Percentiles rank a stretch among this genome's conserved stretches.
Evolutionary conservation across 2,888 invertebrate genomes (phyloP).

Genomic region (Masnerella sp.): DNA sequence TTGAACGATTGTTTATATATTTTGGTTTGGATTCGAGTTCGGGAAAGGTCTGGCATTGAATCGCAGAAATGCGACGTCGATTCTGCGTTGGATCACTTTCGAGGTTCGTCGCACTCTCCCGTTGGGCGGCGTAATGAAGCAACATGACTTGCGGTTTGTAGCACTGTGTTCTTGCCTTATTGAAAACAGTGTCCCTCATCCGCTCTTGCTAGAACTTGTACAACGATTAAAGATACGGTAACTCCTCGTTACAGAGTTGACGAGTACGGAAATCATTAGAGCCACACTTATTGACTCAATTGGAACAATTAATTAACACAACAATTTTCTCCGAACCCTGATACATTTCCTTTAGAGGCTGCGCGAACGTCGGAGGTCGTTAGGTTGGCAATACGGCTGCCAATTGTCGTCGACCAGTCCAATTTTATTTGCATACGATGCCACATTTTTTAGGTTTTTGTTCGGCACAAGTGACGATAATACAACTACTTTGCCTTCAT

Average conservation of each 20-base stretch:
- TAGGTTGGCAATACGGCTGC: conserved; percentile 3
- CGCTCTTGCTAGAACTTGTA: conserved; percentile 53
- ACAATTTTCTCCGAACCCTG: conserved; percentile 6
- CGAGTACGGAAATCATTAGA: conserved; percentile 22
- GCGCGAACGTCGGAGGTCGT: conserved; percentile 13
- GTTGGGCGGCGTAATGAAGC: conserved; percentile 75
- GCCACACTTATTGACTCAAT: conserved; percentile 19
- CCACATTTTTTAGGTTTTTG: conserved; percentile 21
- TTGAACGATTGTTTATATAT: too few species aligned
- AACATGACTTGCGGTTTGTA: conserved; percentile 76
- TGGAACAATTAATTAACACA: conserved; percentile 42
- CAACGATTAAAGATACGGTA: conserved; percentile 31
- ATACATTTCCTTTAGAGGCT: neutral
- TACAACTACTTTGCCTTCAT: conserved; percentile 1
- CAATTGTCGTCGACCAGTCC: neutral
- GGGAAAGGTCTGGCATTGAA: too few species aligned
- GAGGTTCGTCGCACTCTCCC: conserved; percentile 69
- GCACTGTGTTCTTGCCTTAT: conserved; percentile 75
- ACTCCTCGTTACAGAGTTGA: conserved; percentile 22
- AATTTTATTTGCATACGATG: neutral
- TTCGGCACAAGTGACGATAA: conserved; percentile 18
- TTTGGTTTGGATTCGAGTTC: too few species aligned
- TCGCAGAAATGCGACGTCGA: too few species aligned
- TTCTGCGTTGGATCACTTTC: conserved; percentile 62
- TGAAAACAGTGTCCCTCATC: conserved; percentile 76